phyloP scores from a whole-genome alignment of 2,888 invertebrate genomes.

The Tetrapedia diversipes region DNA sequence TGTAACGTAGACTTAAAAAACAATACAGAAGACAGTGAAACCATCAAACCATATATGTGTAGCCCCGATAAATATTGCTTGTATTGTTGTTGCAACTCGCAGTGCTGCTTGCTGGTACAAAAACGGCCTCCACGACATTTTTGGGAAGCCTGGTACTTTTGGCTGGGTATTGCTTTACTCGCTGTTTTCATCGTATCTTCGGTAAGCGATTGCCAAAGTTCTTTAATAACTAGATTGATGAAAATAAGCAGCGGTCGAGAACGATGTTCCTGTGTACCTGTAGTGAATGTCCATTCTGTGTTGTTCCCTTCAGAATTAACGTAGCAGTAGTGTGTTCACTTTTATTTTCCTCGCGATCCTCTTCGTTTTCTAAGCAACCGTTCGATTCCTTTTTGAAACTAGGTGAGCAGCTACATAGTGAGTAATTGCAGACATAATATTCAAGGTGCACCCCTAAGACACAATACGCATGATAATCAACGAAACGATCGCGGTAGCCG shows the following conservation, averaged over 20 bases:
- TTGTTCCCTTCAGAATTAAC: no score
- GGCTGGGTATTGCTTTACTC: conserved; percentile 77
- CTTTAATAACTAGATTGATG: no score
- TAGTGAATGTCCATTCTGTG: no score
- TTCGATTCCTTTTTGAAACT: conserved; percentile 42
- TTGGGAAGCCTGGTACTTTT: conserved; percentile 80
- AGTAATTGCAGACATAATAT: conserved; percentile 75
- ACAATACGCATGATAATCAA: conserved; percentile 57
- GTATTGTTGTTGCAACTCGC: conserved; percentile 77
- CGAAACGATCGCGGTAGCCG: conserved; percentile 57
- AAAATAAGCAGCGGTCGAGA: no score
- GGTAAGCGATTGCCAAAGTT: conserved; percentile 65
- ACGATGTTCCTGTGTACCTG: no score
- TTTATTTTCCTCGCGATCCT: background rate
- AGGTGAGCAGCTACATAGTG: conserved; percentile 76
- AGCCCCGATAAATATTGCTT: conserved; percentile 75
- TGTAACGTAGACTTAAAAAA: conserved; percentile 72
- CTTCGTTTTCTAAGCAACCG: conserved; percentile 30
- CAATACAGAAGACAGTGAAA: conserved; percentile 46
- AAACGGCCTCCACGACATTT: conserved; percentile 76
- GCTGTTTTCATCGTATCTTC: conserved; percentile 75
- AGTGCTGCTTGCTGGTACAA: conserved; percentile 77
- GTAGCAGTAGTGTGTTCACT: background rate
- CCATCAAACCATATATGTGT: conserved; percentile 71
- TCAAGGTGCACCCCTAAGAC: conserved; percentile 66